Evolutionary conservation across 2,113 vertebrate genomes (phyloP), one percentile per base, ranked within the genome.

Genomic region (Perca flavescens): DNA sequence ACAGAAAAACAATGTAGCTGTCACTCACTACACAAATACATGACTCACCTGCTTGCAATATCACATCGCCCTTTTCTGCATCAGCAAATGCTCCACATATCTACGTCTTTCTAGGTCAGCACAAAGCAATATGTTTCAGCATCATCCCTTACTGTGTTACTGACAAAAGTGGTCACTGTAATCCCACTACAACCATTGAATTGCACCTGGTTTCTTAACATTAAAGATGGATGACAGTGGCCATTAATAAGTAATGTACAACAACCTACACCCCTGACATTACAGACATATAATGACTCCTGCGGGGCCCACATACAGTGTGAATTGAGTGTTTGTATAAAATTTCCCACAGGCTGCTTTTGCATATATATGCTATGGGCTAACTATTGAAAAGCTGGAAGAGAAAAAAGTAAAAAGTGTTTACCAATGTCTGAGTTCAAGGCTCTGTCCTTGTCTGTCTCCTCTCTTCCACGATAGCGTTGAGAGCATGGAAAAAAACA

Each of bases 401-500:
- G 67, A 66, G 6, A 9, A 69, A 75, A 75, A 84, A 62, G 1
- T 2, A 3, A 72, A 40, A 88, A 60, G 47, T 73, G n/a, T 91
- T 93, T 93, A 94, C 93, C 93, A 53, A 89, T 68, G 40, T 93
- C 89, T 71, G 87, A 91, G 85, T 87, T 93, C 85, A 93, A 92
- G 81, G 64, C 80, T 93, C 22, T 88, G 86, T 94, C 90, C 86
- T 80, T 87, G 75, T 92, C 84, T 75, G 89, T 90, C 53, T 89
- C 91, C 85, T 86, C 91, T 90, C 91, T 92, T 93, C 88, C 82
- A 75, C 28, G 75, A 70, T 81, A 82, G 86, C 89, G 88, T 82
- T 65, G 84, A 74, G 22, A 87, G 87, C 87, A 85, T 90, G 84
- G 58, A 68, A 74, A 71, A 71, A 74, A 78, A 34, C 34, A 34